Percentiles rank a stretch among this genome's conserved stretches.
These are phyloP conservation scores for Bellardia pandia DNA, from an alignment of 2,888 invertebrate genomes.

Conservation along the genomic window DNA sequence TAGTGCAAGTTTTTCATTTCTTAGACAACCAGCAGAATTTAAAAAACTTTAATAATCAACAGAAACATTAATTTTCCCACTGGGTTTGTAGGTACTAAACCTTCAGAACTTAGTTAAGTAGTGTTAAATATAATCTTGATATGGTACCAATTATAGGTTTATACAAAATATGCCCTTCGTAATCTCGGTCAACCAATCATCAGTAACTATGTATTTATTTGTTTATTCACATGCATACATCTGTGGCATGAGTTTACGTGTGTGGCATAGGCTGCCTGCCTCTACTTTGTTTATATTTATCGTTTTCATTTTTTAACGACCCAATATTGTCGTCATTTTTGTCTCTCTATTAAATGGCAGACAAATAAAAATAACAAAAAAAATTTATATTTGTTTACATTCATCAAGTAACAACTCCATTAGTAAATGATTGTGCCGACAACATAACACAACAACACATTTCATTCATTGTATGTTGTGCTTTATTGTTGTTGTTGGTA, in stretches of 20 bases:
- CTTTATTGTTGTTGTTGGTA: conserved; percentile 11
- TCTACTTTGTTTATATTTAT: conserved; percentile 56
- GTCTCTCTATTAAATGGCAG: conserved; percentile 65
- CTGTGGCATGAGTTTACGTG: neutral
- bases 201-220: neutral
- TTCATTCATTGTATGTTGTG: conserved; percentile 8
- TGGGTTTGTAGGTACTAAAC: too few species aligned
- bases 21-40: too few species aligned
- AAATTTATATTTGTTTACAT: conserved; percentile 59
- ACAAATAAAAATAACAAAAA: conserved; percentile 51
- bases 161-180: conserved; percentile 10
- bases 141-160: conserved; percentile 22
- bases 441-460: conserved; percentile 29
- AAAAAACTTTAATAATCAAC: too few species aligned
- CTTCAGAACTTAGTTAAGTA: neutral
- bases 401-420: conserved; percentile 60
- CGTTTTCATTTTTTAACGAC: conserved; percentile 48
- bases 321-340: conserved; percentile 60
- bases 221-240: neutral
- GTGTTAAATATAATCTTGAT: conserved; percentile 49
- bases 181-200: conserved; percentile 22
- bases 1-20: too few species aligned
- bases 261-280: conserved; percentile 22
- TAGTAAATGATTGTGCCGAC: conserved; percentile 52
- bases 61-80: too few species aligned